These are phyloP conservation scores for Gymnocypris eckloni DNA, from an alignment of 2,797 vertebrate species.

Conservation along the genomic window DNA sequence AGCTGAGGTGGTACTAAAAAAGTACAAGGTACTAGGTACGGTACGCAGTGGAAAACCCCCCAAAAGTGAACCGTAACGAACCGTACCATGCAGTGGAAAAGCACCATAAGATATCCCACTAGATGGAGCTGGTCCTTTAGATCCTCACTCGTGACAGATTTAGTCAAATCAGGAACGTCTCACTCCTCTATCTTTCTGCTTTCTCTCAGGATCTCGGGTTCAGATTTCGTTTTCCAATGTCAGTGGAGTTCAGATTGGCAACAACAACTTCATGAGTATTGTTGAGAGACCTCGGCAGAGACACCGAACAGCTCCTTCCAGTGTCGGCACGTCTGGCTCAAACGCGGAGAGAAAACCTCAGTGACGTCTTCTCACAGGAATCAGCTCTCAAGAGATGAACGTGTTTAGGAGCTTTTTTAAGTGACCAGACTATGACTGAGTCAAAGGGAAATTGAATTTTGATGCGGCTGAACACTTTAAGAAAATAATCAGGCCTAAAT, in stretches of 20 bases:
- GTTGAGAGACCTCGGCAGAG: slow-evolving; percentile 65
- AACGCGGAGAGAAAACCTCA: background rate
- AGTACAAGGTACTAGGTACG: too few species aligned
- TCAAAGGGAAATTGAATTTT: background rate
- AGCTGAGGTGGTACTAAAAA: too few species aligned
- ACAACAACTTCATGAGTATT: slow-evolving; percentile 72
- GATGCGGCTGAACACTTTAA: background rate
- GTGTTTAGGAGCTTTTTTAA: background rate
- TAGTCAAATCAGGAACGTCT: background rate
- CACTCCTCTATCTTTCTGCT: background rate
- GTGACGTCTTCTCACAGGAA: background rate
- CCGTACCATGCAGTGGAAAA: too few species aligned
- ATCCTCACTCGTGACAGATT: background rate
- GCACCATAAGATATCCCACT: too few species aligned
- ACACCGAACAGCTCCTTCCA: slow-evolving; percentile 72
- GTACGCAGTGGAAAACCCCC: too few species aligned
- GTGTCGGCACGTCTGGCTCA: accelerated
- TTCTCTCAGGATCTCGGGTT: accelerated
- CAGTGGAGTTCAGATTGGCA: slow-evolving; percentile 65
- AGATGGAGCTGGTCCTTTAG: background rate
- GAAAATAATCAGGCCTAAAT: background rate
- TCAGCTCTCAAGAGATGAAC: background rate
- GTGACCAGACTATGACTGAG: background rate
- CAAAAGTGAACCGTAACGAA: too few species aligned
- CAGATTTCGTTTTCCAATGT: slow-evolving; percentile 51